phyloP scores from a whole-genome alignment of 1,140 invertebrate species.

The Drosophila yakuba region DNA sequence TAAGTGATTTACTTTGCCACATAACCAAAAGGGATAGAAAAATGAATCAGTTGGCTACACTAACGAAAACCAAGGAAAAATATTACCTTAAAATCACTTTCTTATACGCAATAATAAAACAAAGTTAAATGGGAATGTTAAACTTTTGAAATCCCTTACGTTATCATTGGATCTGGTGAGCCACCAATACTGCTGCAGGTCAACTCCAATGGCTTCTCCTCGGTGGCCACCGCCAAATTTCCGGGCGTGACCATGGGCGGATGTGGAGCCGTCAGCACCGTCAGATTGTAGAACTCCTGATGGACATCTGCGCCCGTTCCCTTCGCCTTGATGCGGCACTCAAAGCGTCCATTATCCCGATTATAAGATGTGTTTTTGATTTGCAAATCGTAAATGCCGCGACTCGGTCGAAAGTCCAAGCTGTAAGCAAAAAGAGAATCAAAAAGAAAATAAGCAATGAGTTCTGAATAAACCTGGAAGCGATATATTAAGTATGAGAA shows the following conservation, averaged over 20 bases:
- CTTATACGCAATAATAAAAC: too few species aligned
- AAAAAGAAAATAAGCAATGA: conserved; percentile 19
- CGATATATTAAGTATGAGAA: conserved; percentile 44
- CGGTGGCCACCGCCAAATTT: conserved; percentile 89
- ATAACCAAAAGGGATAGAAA: conserved; percentile 19
- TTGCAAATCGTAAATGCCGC: conserved; percentile 94
- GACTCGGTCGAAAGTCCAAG: conserved; percentile 90
- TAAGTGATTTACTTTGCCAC: conserved; percentile 77
- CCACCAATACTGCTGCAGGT: conserved; percentile 94
- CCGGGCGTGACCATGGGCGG: conserved; percentile 91
- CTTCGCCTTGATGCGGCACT: conserved; percentile 93
- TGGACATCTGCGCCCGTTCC: conserved; percentile 94
- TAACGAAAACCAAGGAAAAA: too few species aligned
- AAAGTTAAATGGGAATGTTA: too few species aligned
- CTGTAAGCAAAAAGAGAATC: conserved; percentile 85
- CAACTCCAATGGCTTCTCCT: conserved; percentile 91
- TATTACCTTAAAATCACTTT: too few species aligned
- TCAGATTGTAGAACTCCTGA: conserved; percentile 92
- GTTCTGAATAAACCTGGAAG: conserved; percentile 22
- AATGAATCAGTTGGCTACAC: too few species aligned
- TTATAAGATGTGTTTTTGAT: conserved; percentile 95
- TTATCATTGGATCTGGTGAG: conserved; percentile 94
- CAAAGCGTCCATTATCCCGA: conserved; percentile 95
- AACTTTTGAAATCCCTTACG: conserved; percentile 85
- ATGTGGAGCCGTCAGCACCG: conserved; percentile 94